These are phyloP conservation scores for Harpagoxenus sublaevis DNA, from an alignment of 2,888 invertebrate species.

Conservation along the genomic window DNA sequence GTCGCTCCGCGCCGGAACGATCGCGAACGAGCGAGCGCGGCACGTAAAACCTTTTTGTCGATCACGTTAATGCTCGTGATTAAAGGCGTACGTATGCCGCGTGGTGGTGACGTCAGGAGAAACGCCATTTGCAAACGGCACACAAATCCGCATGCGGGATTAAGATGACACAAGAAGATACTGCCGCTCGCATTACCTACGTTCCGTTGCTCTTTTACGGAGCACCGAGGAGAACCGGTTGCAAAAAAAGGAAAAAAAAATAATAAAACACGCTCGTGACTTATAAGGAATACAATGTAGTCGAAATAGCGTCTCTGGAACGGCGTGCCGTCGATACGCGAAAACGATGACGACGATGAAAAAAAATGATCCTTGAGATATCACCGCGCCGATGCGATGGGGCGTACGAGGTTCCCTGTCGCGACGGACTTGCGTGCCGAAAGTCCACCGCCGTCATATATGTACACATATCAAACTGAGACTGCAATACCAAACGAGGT, in stretches of 20 bases:
- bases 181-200: conserved; percentile 33
- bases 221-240: conserved; percentile 40
- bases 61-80: conserved; percentile 44
- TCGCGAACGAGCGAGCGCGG: conserved; percentile 17
- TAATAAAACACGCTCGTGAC: neutral
- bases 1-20: conserved; percentile 12
- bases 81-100: conserved; percentile 28
- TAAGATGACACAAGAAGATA: conserved; percentile 48
- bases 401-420: neutral
- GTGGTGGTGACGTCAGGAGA: neutral
- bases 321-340: neutral
- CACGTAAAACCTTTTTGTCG: conserved; percentile 43
- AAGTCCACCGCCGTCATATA: neutral
- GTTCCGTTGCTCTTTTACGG: conserved; percentile 17
- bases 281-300: conserved; percentile 1
- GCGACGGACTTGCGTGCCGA: conserved; percentile 10
- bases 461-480: neutral
- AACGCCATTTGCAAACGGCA: conserved; percentile 34
- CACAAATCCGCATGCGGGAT: conserved; percentile 16
- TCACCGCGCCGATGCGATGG: neutral
- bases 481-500: neutral
- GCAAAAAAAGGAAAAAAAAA: neutral
- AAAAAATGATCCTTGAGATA: conserved; percentile 12
- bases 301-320: neutral
- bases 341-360: neutral